Evolutionary conservation across 1,140 invertebrate species (phyloP), one percentile per base, ranked within the genome.

Genomic region (Sarcophaga peregrina): DNA sequence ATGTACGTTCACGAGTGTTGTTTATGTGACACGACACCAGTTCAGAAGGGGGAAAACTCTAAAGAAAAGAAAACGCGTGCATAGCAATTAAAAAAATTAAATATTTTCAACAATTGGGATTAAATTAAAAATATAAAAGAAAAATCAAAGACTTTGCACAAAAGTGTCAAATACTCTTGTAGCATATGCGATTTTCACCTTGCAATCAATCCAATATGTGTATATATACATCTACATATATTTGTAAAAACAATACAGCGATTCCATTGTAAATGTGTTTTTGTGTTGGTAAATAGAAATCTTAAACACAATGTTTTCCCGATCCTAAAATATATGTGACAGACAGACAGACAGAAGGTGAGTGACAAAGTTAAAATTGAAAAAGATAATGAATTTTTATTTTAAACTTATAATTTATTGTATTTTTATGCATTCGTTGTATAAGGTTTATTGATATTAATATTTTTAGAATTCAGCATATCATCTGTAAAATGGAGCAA

Each of bases 21-120:
- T 68, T 68, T 68, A 68, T 68, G 9, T 68, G 62, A 68, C 62
- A 68, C 62, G 62, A 68, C 62, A 68, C 7, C 62, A 68, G n/a
- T 20, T 68, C 62, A 20, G 62, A n/a, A 68, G 62, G 62, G 62
- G 62, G 62, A 68, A 68, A 68, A 68, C 20, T 68, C 9, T 68
- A 20, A 68, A 68, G 50, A 68, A 68, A 68, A 17, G 62, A 25
- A 68, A 25, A 68, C 62, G 62, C 62, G 62, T 68, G 62, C 20
- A 8, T 68, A 68, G 8, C 25, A 37, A 37, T 37, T 37, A 37
- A 37, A 37, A 37, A 2, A 37, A 37, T 37, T 37, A 37, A 37
- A 37, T 37, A 37, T 37, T 37, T 37, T 37, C 25, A 68, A 68
- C n/a, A 20, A 68, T 68, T 8, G n/a, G 20, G 20, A 68, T 8